These are phyloP conservation scores for Mayetiola destructor DNA, from an alignment of 2,888 invertebrate genomes.

Conservation along the genomic window DNA sequence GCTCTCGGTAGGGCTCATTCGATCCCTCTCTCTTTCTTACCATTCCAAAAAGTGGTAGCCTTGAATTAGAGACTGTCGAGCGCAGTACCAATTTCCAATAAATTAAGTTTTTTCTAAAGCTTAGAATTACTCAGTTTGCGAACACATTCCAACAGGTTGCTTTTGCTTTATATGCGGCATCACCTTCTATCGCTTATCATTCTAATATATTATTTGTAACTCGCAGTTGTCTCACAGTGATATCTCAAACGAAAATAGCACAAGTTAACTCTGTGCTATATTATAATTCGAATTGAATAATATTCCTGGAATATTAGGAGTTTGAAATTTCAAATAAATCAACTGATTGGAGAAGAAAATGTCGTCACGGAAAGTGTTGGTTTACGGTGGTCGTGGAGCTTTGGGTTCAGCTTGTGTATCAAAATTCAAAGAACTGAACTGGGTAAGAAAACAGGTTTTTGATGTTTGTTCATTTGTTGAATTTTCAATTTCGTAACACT, in stretches of 20 bases:
- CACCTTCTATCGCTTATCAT: too few relatives aligned
- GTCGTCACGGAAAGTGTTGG: constrained; percentile 57
- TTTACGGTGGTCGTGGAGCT: constrained; percentile 94
- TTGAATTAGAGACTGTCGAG: background rate
- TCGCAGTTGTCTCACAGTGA: too few relatives aligned
- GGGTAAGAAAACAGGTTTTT: constrained; percentile 40
- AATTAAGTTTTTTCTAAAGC: background rate
- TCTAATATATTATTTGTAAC: too few relatives aligned
- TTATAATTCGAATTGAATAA: too few relatives aligned
- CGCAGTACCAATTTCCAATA: background rate
- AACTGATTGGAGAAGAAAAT: constrained; percentile 26
- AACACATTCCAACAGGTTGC: constrained; percentile 9
- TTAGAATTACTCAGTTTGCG: background rate
- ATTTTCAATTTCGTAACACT: background rate
- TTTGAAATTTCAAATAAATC: too few relatives aligned
- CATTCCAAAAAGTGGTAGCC: background rate
- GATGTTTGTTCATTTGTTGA: background rate
- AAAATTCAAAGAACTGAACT: constrained; percentile 71
- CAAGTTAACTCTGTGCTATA: too few relatives aligned
- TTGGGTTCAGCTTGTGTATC: constrained; percentile 79
- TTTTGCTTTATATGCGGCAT: background rate
- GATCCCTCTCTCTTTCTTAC: background rate
- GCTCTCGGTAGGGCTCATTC: background rate
- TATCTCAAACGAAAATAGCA: too few relatives aligned
- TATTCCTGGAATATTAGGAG: too few relatives aligned